These are phyloP conservation scores for Ariopsis seemanni DNA, from an alignment of 2,113 vertebrate species.

Conservation along the genomic window DNA sequence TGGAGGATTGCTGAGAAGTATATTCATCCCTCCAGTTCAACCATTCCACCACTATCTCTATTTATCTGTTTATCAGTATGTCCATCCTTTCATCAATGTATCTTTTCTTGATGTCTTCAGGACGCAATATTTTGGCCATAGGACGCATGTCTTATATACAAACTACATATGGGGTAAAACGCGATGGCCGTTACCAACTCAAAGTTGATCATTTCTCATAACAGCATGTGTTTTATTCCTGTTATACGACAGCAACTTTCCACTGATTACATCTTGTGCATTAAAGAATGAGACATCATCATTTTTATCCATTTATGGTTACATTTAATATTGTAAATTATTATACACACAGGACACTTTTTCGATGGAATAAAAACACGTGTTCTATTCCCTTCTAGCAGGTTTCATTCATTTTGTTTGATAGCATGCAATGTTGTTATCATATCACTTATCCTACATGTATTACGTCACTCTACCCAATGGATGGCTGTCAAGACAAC, in stretches of 20 bases:
- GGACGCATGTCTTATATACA: not conserved
- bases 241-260: not conserved
- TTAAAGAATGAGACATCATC: not conserved
- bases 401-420: no score
- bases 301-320: not conserved
- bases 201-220: not conserved
- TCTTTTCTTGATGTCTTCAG: no score
- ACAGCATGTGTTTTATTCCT: not conserved
- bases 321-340: not conserved
- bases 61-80: not conserved
- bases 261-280: not conserved
- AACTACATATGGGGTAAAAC: not conserved
- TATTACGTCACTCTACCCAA: no score
- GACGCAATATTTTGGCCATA: not conserved
- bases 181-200: not conserved
- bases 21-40: slow-evolving; percentile 19
- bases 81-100: not conserved
- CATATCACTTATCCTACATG: no score
- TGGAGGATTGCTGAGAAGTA: slow-evolving; percentile 10
- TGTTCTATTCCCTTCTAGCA: no score
- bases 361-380: no score
- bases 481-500: no score
- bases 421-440: no score
- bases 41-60: not conserved
- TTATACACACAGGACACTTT: no score